Conservation (phyloP, 2,888 invertebrate species). For the Hydroisotoma schaefferi region DNA sequence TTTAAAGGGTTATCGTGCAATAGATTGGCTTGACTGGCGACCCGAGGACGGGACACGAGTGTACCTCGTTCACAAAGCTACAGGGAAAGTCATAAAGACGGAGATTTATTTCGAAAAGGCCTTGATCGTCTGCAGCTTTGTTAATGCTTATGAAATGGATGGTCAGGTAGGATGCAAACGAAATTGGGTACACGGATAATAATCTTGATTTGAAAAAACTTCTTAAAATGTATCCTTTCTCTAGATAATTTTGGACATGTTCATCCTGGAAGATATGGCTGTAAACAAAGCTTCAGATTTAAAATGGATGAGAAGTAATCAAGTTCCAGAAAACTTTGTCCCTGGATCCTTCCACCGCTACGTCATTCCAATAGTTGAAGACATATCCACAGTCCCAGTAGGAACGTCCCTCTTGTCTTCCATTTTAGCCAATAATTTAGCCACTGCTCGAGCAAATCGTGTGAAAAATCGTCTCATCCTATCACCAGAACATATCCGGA, state of each 20-base stretch:
- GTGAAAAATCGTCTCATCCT: conserved; percentile 49
- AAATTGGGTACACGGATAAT: neutral
- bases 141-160: conserved; percentile 57
- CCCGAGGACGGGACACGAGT: conserved; percentile 53
- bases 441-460: conserved; percentile 49
- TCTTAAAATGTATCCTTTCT: too few species aligned
- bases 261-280: conserved; percentile 34
- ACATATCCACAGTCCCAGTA: conserved; percentile 7
- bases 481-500: conserved; percentile 39
- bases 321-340: conserved; percentile 23
- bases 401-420: conserved; percentile 12
- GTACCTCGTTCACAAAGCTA: conserved; percentile 52
- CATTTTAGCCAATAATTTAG: neutral
- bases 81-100: conserved; percentile 51
- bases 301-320: conserved; percentile 16
- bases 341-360: conserved; percentile 23
- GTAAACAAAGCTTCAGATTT: conserved; percentile 22
- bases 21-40: conserved; percentile 53
- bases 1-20: conserved; percentile 51
- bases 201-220: neutral
- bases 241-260: conserved; percentile 51
- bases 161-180: conserved; percentile 51
- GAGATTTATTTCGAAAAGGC: conserved; percentile 52
- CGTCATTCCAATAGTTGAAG: conserved; percentile 22
- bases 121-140: conserved; percentile 56